Percentiles rank a stretch among this genome's conserved stretches.
Evolutionary conservation across 1,140 invertebrate species (phyloP).

Genomic region (Aphidius ervi): DNA sequence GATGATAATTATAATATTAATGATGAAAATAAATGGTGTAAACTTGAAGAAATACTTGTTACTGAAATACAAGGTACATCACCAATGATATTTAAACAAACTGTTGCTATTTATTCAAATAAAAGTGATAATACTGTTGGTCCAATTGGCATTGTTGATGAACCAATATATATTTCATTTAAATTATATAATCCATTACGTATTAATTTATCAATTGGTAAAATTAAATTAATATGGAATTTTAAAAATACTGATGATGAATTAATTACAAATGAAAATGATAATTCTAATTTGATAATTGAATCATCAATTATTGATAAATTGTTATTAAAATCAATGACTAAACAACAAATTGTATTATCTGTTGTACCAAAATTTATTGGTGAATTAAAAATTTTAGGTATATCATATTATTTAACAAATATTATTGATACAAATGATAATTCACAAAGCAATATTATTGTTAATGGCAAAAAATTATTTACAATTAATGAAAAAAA

Average conservation of each 20-base stretch:
- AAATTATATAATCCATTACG: slow-evolving; percentile 77
- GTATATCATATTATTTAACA: slow-evolving; percentile 42
- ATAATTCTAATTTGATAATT: slow-evolving; percentile 35
- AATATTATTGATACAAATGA: slow-evolving; percentile 29
- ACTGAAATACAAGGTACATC: slow-evolving; percentile 64
- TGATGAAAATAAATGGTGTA: slow-evolving; percentile 59
- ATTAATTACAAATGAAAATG: slow-evolving; percentile 46
- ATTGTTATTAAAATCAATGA: slow-evolving; percentile 43
- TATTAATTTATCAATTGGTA: slow-evolving; percentile 66
- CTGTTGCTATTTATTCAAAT: slow-evolving; percentile 63
- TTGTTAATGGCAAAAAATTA: slow-evolving; percentile 61
- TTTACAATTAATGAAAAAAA: slow-evolving; percentile 55
- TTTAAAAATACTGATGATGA: slow-evolving; percentile 51
- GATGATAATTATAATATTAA: slow-evolving; percentile 22
- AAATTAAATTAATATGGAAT: slow-evolving; percentile 77
- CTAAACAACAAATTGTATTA: slow-evolving; percentile 43
- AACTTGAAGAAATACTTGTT: slow-evolving; percentile 75
- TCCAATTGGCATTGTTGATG: slow-evolving; percentile 70
- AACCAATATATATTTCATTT: slow-evolving; percentile 76
- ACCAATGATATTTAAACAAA: slow-evolving; percentile 75
- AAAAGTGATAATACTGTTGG: slow-evolving; percentile 63
- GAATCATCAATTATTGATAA: slow-evolving; percentile 47
- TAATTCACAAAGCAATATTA: slow-evolving; percentile 37
- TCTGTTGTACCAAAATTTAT: slow-evolving; percentile 38
- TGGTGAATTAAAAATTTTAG: slow-evolving; percentile 43